phyloP scores from a whole-genome alignment of 2,113 vertebrate genomes.

The Solea senegalensis region DNA sequence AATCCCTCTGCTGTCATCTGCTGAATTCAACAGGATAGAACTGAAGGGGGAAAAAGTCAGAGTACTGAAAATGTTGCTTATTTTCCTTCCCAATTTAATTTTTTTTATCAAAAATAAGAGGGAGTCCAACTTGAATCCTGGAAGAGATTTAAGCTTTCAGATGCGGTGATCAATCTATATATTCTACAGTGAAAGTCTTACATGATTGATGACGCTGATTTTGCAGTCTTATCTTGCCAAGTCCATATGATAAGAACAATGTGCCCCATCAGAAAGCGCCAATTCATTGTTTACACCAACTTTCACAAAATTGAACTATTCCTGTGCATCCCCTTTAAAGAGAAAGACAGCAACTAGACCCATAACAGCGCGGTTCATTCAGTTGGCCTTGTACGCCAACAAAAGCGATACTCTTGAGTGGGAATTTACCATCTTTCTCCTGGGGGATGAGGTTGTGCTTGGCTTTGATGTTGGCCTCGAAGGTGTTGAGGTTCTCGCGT shows the following conservation, averaged over 20 bases:
- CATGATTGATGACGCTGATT: no score
- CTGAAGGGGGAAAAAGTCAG: no score
- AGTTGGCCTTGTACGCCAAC: constrained; percentile 59
- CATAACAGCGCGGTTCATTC: constrained; percentile 53
- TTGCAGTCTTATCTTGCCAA: no score
- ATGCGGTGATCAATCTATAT: background rate
- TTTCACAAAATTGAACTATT: background rate
- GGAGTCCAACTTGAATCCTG: no score
- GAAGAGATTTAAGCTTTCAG: background rate
- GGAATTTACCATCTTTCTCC: constrained; percentile 91
- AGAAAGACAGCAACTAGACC: background rate
- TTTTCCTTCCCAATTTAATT: no score
- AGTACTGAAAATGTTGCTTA: no score
- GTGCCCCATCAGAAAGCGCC: background rate
- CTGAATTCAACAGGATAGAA: no score
- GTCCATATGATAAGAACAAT: no score
- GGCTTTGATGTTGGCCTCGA: constrained; percentile 95
- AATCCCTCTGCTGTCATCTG: no score
- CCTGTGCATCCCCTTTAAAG: background rate
- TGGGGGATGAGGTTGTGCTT: constrained; percentile 97
- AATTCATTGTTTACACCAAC: background rate
- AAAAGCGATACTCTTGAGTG: background rate
- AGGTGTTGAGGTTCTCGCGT: constrained; percentile 94
- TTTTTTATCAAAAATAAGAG: no score
- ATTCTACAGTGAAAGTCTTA: background rate